Base-by-base conservation (phyloP, 2,888 invertebrate species). In the Linyphia triangularis region DNA sequence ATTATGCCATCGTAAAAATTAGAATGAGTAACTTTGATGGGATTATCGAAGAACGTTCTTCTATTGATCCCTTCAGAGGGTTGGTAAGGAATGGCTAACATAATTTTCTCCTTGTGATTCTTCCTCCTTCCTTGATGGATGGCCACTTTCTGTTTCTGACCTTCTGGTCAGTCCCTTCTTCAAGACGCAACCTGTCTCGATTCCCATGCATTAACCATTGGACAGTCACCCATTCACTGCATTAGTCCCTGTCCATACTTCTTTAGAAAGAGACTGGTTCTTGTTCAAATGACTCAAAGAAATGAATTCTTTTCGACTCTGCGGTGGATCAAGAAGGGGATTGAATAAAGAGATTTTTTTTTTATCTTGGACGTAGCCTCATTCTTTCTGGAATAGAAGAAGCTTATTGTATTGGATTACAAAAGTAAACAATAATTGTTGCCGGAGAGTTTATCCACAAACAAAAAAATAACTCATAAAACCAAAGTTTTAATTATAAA, bases 181-280 rank as follows among this genome's bases (percentile, higher is more conserved):
- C 40, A 79, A 65, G 70, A 78, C 73, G 79, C 72, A 86, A 72
- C 57, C 79, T 86, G 86, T 73, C 86, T 51, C 59, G 37, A 51
- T 73, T 86, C 79, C 79, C 86, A 86, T 86, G 86, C 83, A 83
- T 83, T 83, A 73, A 83, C 73, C 72, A 83, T 83, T n/a, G 72
- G 72, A 63, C 63, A 51, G 30, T 73, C 70, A 28, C 26, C 85
- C 85, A 77, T 85, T 85, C 77, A 69, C 63, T 78, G 61, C 69
- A 78, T 70, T 70, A 85, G 85, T 77, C 40, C 37, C 13, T 69
- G 69, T 70, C 67, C 30, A 72, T 40, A 65, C 57, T 77, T 59
- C 37, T 77, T 77, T 75, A 63, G 28, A 73, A 59, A 37, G 24
- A 9, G 33, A 61, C 43, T 19, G 43, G n/a, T 61, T 40, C 59